Percentiles rank a stretch among this genome's conserved stretches.
Evolutionary conservation across 1,140 invertebrate genomes (phyloP).

Genomic region (Radopholus similis): DNA sequence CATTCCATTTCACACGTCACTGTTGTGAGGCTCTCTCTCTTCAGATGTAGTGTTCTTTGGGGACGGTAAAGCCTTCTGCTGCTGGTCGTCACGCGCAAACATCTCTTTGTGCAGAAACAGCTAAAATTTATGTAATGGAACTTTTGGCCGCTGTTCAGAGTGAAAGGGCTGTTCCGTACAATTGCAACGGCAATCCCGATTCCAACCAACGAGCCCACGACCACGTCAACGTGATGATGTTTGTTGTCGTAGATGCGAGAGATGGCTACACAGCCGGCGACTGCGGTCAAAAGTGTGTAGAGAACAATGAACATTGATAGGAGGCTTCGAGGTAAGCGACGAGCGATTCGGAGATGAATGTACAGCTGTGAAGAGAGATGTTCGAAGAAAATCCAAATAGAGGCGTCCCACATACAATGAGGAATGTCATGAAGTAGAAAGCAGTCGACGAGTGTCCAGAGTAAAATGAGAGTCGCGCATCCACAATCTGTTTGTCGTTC

Average conservation of each 20-base stretch:
- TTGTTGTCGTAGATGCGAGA: conserved; percentile 5
- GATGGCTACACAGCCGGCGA: conserved; percentile 1
- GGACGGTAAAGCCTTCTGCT: neutral
- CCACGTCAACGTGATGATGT: conserved; percentile 6
- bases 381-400: neutral
- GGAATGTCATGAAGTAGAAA: conserved; percentile 10
- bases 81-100: too few relatives aligned
- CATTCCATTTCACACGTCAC: too few relatives aligned
- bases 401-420: conserved; percentile 7
- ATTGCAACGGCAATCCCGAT: neutral
- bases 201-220: conserved; percentile 6
- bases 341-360: neutral
- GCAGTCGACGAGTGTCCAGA: conserved; percentile 11
- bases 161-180: neutral
- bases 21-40: neutral
- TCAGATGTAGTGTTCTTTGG: neutral
- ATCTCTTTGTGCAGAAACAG: too few relatives aligned
- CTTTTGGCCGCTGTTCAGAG: neutral
- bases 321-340: neutral
- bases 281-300: neutral
- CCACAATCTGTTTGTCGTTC: neutral
- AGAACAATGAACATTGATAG: neutral
- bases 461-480: neutral
- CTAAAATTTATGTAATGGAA: neutral
- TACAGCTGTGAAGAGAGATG: conserved; percentile 3